Percentiles rank a stretch among this genome's conserved stretches.
Evolutionary conservation across 1,140 invertebrate species (phyloP).

Genomic region (Euborellia annulipes): DNA sequence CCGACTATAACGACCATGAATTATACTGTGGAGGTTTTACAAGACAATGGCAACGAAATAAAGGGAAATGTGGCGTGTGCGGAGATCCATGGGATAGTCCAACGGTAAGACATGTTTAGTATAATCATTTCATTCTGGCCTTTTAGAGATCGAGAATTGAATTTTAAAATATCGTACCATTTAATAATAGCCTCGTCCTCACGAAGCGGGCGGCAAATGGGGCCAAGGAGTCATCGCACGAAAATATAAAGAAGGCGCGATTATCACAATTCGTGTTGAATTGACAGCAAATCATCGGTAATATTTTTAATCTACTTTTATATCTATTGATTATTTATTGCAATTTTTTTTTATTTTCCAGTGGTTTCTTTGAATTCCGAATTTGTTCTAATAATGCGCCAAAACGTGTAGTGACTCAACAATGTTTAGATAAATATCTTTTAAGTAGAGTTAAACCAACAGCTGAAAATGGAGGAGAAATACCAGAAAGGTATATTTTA

Average conservation of each 20-base stretch:
- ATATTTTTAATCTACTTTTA: too few relatives aligned
- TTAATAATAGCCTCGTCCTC: conserved; percentile 44
- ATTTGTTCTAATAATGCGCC: conserved; percentile 49
- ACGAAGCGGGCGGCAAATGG: conserved; percentile 73
- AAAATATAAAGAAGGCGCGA: conserved; percentile 46
- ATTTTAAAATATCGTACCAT: conserved; percentile 9
- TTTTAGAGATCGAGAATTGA: too few relatives aligned
- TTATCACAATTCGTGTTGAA: conserved; percentile 56
- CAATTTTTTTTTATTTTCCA: conserved; percentile 29
- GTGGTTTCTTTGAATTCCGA: conserved; percentile 77
- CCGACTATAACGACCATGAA: conserved; percentile 77
- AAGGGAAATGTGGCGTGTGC: conserved; percentile 74
- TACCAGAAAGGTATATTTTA: not conserved
- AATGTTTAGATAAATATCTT: not conserved
- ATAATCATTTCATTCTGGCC: too few relatives aligned
- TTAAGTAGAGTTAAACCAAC: conserved; percentile 2
- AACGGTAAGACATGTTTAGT: conserved; percentile 27
- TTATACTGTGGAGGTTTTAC: conserved; percentile 76
- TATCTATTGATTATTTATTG: too few relatives aligned
- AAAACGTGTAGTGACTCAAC: conserved; percentile 18
- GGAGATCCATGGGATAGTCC: conserved; percentile 64
- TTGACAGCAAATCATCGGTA: conserved; percentile 41
- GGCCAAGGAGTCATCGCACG: conserved; percentile 64
- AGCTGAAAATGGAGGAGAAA: not conserved
- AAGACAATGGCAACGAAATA: conserved; percentile 51